Percentiles rank a stretch among this genome's conserved stretches.
Evolutionary conservation across 2,888 invertebrate genomes (phyloP).

Genomic region (Seira musarum): DNA sequence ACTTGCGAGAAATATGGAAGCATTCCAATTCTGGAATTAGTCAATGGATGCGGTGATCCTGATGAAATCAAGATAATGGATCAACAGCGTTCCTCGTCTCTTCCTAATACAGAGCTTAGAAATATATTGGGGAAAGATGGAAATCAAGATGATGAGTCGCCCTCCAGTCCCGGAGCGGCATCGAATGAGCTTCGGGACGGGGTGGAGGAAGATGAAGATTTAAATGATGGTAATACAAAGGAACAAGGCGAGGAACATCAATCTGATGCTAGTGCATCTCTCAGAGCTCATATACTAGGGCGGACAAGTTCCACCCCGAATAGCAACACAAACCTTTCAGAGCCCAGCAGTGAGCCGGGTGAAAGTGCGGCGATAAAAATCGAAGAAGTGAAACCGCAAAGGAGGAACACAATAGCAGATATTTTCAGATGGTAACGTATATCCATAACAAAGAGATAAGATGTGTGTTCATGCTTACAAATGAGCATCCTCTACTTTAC

Average conservation of each 20-base stretch:
- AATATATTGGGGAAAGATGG: too few species aligned
- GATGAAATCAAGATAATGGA: too few species aligned
- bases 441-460: neutral
- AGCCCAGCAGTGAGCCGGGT: constrained; percentile 58
- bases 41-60: too few species aligned
- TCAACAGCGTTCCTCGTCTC: too few species aligned
- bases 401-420: constrained; percentile 70
- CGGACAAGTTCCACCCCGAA: constrained; percentile 62
- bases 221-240: constrained; percentile 25
- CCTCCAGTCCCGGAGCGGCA: too few species aligned
- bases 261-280: constrained; percentile 31
- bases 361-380: constrained; percentile 62
- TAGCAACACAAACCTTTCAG: constrained; percentile 66
- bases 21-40: constrained; percentile 40
- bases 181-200: constrained; percentile 15
- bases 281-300: constrained; percentile 60
- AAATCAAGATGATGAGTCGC: too few species aligned
- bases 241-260: constrained; percentile 30
- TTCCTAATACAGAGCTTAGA: too few species aligned
- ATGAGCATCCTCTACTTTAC: neutral
- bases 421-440: constrained; percentile 69
- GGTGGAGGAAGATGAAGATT: constrained; percentile 24
- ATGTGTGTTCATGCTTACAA: neutral
- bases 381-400: constrained; percentile 65
- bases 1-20: constrained; percentile 50